Evolutionary conservation across 2,797 vertebrate species (phyloP), one percentile per base, ranked within the genome.

Genomic region (Eptatretus atami): DNA sequence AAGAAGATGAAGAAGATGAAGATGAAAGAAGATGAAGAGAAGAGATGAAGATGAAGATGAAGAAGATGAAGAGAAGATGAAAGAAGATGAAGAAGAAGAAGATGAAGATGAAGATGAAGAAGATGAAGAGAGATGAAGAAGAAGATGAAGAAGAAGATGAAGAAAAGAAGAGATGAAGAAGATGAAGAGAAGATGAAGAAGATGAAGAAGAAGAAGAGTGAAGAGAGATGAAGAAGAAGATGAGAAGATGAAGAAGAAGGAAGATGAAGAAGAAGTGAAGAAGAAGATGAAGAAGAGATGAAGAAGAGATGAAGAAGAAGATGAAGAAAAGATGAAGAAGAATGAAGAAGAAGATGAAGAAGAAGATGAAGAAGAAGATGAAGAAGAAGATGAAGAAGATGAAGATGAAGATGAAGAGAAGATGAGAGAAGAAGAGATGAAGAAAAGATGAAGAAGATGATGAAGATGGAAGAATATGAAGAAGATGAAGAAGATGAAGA

Each of bases 231-330:
- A 64, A 1, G 11, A 69, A 68, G 66, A 65, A 68, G 71, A 64
- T 69, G n/a, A n/a, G 69, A 67, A 67, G 55, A 19, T 53, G 19
- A 67, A 53, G 66, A 65, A n/a, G n/a, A n/a, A n/a, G n/a, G n/a
- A n/a, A n/a, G n/a, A n/a, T n/a, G n/a, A n/a, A n/a, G n/a, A n/a
- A n/a, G n/a, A n/a, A n/a, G n/a, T 25, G 67, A 65, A 65, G 63
- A 68, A 66, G 67, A 70, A 68, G 68, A 71, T 70, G 68, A 70
- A 63, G 2, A 3, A 65, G n/a, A n/a, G n/a, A n/a, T n/a, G n/a
- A n/a, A n/a, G n/a, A n/a, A n/a, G n/a, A n/a, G n/a, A n/a, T n/a
- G n/a, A n/a, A n/a, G n/a, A n/a, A n/a, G n/a, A n/a, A 2, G 19
- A 19, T 19, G 19, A 19, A n/a, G n/a, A n/a, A n/a, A n/a, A 25